Evolutionary conservation across 2,888 invertebrate species (phyloP).

Genomic region (Phoronis australis): DNA sequence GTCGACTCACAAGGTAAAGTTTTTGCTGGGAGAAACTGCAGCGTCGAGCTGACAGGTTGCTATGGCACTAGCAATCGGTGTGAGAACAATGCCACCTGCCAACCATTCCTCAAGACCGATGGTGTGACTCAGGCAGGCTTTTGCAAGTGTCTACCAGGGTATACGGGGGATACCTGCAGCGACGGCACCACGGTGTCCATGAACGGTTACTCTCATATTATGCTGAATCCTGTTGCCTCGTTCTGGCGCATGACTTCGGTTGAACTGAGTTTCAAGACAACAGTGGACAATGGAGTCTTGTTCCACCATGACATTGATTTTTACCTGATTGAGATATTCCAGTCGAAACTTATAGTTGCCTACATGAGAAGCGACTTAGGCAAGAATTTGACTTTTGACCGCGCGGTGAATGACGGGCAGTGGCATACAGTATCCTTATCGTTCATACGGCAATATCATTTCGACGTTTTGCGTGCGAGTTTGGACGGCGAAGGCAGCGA

Average conservation of each 20-base stretch:
- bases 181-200: slow-evolving; percentile 37
- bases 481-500: neutral
- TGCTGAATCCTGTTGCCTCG: neutral
- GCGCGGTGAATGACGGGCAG: slow-evolving; percentile 21
- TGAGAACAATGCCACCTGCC: slow-evolving; percentile 71
- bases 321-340: too few species aligned
- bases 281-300: slow-evolving; percentile 76
- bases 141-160: slow-evolving; percentile 81
- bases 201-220: slow-evolving; percentile 13
- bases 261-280: slow-evolving; percentile 78
- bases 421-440: slow-evolving; percentile 22
- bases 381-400: neutral
- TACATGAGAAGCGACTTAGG: neutral
- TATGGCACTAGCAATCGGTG: slow-evolving; percentile 18
- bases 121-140: slow-evolving; percentile 74
- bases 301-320: slow-evolving; percentile 56
- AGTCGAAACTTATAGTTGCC: too few species aligned
- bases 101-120: slow-evolving; percentile 66
- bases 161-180: slow-evolving; percentile 76
- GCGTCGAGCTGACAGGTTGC: slow-evolving; percentile 37
- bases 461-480: too few species aligned
- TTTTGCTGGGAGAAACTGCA: slow-evolving; percentile 46
- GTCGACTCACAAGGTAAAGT: slow-evolving; percentile 65
- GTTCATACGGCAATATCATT: neutral
- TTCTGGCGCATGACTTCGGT: neutral